A percentile compares a stretch with the other conserved stretches of the same genome.
Conservation (phyloP, 2,113 vertebrate genomes). For the Chionodraco myersi region DNA sequence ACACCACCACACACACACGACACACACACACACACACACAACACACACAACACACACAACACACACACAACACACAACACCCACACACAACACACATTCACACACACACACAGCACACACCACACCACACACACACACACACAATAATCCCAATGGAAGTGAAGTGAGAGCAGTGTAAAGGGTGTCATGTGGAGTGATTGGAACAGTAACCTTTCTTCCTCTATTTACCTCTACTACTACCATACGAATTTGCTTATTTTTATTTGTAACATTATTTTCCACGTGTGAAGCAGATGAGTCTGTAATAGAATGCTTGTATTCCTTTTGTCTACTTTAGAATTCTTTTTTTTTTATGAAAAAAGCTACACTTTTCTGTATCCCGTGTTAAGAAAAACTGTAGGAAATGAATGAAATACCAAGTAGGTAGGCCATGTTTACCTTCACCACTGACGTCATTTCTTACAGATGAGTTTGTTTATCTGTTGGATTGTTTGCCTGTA, state of each 20-base stretch:
- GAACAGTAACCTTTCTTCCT: constrained; percentile 36
- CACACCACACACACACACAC: constrained; percentile 5
- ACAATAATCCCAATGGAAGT: constrained; percentile 41
- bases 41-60: too few species aligned
- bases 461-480: too few species aligned
- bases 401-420: background rate
- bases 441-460: too few species aligned
- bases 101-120: constrained; percentile 14
- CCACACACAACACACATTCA: constrained; percentile 10
- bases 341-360: background rate
- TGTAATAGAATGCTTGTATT: background rate
- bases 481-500: too few species aligned
- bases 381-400: background rate
- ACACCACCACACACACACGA: background rate
- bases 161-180: constrained; percentile 48
- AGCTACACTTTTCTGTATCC: background rate
- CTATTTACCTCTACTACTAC: too few species aligned
- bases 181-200: constrained; percentile 50
- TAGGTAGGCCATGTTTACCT: too few species aligned
- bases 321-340: background rate
- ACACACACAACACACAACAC: background rate
- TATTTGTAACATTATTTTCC: background rate
- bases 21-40: too few species aligned
- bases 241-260: background rate
- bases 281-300: background rate